Evolutionary conservation across 2,113 vertebrate genomes (phyloP), one percentile per base, ranked within the genome.

Genomic region (Cephalopholis sonnerati): DNA sequence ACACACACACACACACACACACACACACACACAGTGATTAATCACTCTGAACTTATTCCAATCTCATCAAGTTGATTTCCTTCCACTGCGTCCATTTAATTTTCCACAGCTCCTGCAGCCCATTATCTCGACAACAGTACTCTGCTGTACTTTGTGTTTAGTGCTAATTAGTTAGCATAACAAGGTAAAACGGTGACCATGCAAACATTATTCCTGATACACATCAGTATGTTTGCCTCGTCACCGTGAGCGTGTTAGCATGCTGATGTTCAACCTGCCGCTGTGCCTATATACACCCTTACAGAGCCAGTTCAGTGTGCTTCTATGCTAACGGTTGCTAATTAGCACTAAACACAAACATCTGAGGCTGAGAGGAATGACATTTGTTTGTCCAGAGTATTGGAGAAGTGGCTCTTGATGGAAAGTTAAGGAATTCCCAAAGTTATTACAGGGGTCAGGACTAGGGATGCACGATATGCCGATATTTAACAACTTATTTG

Each of bases 41-140:
- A 86, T 91, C 50, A 24, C 25, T 8, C 20, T 39, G 27, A 65
- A 64, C 32, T 9, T 76, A 55, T 66, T 84, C 74, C 80, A 80
- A 48, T 86, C 75, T 86, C 81, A 84, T 88, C 79, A 72, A 70
- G 68, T 68, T 82, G 72, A 91, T 88, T 88, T 87, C 32, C 67
- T 69, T 89, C 58, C 58, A 39, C 74, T 67, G 77, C 70, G 29
- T 22, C 59, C 57, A 83, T 87, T 77, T 82, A 8, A 73, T 87
- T 83, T 85, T 81, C 50, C 57, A 44, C 16, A 54, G 57, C 54
- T 24, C 41, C 59, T 70, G 65, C 61, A 54, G 32, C 27, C 32
- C 39, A 36, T 27, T 58, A 36, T 36, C 75, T 58, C 18, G 44
- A 50, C 46, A 67, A 24, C 46, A 67, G 25, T 46, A 20, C 65